Conservation (phyloP, 2,113 vertebrate genomes). For the Actenoides hombroni region DNA sequence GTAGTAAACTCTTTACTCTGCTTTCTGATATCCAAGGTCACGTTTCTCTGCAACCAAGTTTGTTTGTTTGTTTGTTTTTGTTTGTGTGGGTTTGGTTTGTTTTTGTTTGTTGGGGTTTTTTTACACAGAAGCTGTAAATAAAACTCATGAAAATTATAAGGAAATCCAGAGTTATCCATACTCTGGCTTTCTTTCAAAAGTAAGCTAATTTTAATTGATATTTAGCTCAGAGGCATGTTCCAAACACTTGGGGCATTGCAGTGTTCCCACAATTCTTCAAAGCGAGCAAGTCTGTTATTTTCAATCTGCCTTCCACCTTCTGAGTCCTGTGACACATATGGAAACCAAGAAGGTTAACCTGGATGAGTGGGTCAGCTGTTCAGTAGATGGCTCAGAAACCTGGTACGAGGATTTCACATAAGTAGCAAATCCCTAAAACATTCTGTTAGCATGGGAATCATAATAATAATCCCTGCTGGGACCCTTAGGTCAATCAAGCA, state of each 20-base stretch:
- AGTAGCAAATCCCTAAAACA: constrained; percentile 49
- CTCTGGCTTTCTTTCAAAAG: background rate
- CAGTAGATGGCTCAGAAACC: constrained; percentile 73
- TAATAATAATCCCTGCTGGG: background rate
- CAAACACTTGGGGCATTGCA: background rate
- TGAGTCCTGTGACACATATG: constrained; percentile 76
- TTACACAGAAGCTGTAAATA: background rate
- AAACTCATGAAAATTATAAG: background rate
- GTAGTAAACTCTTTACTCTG: background rate
- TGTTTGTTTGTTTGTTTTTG: too few species aligned
- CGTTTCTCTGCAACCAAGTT: background rate
- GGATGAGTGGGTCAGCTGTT: constrained; percentile 74
- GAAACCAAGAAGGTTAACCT: constrained; percentile 79
- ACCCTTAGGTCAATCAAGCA: background rate
- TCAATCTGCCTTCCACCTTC: background rate
- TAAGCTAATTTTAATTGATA: background rate
- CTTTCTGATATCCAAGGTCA: background rate
- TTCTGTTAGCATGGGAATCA: background rate
- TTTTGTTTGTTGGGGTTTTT: too few species aligned
- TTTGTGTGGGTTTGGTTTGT: too few species aligned
- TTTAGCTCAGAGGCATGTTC: background rate
- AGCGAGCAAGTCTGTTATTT: background rate
- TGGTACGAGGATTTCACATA: constrained; percentile 70
- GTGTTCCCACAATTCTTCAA: background rate
- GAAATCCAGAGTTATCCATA: background rate